These are phyloP conservation scores for Stegastes partitus DNA, from an alignment of 2,113 vertebrate genomes.

Conservation along the genomic window DNA sequence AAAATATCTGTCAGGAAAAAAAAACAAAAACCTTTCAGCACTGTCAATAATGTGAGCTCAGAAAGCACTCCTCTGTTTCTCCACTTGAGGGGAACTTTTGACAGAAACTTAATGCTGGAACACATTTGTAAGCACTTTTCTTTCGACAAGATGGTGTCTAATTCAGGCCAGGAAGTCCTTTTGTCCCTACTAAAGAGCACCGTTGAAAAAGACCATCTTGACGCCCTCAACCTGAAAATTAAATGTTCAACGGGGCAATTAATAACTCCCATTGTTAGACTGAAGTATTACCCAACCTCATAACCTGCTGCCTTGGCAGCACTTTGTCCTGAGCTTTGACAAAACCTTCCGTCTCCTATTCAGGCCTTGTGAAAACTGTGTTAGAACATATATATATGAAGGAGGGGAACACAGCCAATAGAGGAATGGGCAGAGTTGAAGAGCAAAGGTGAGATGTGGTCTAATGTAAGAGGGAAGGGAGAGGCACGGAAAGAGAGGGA, in stretches of 20 bases:
- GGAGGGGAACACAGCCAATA: conserved; percentile 4
- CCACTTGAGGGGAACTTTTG: conserved; percentile 21
- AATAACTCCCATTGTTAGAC: conserved; percentile 69
- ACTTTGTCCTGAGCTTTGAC: conserved; percentile 51
- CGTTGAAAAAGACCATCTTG: conserved; percentile 64
- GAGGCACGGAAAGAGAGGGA: conserved; percentile 13
- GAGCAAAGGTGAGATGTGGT: conserved; percentile 17
- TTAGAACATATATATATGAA: conserved; percentile 4
- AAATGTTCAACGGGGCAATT: conserved; percentile 77
- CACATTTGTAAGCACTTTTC: conserved; percentile 36
- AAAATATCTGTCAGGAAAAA: conserved; percentile 1
- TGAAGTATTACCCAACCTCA: conserved; percentile 59
- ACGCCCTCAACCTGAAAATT: conserved; percentile 77
- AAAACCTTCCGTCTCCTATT: conserved; percentile 54
- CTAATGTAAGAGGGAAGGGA: conserved; percentile 12
- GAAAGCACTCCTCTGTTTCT: conserved; percentile 26
- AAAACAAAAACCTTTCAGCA: background rate
- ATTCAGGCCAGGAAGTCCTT: conserved; percentile 48
- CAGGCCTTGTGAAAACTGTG: conserved; percentile 11
- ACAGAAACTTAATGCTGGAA: conserved; percentile 27
- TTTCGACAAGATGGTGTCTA: conserved; percentile 44
- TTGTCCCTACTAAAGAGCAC: conserved; percentile 48
- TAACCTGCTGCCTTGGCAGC: conserved; percentile 42
- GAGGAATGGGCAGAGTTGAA: conserved; percentile 8
- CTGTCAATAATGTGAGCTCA: conserved; percentile 32